A percentile compares a stretch with the other conserved stretches of the same genome.
phyloP scores from a whole-genome alignment of 2,888 invertebrate genomes.

The Thymelicus lineola region DNA sequence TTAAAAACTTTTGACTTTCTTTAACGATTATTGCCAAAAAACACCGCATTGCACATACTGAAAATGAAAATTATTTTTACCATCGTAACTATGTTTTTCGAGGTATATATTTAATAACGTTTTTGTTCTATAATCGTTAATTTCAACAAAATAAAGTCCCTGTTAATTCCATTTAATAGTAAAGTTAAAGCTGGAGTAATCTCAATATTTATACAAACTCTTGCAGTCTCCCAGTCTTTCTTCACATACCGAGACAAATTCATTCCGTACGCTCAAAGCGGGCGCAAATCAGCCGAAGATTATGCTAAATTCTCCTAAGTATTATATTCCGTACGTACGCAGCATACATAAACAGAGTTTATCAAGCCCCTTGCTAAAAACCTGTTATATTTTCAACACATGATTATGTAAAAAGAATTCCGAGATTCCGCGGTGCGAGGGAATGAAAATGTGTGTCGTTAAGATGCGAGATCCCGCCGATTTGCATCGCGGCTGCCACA shows the following conservation, averaged over 20 bases:
- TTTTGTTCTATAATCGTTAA: too few relatives aligned
- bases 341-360: conserved; percentile 70
- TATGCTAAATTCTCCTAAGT: conserved; percentile 76
- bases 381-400: conserved; percentile 83
- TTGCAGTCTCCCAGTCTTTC: conserved; percentile 18
- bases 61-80: too few relatives aligned
- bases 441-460: conserved; percentile 76
- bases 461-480: conserved; percentile 68
- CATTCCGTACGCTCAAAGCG: conserved; percentile 30
- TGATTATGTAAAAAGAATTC: conserved; percentile 84
- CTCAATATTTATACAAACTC: conserved; percentile 22
- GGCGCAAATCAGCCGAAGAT: conserved; percentile 62
- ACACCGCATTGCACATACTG: too few relatives aligned
- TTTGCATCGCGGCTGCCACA: conserved; percentile 65
- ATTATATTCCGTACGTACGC: conserved; percentile 64
- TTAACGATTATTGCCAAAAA: too few relatives aligned
- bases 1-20: too few relatives aligned
- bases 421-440: conserved; percentile 67
- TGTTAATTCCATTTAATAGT: not conserved
- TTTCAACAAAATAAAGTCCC: too few relatives aligned
- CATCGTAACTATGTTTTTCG: too few relatives aligned
- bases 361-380: conserved; percentile 74
- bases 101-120: too few relatives aligned
- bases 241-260: conserved; percentile 29
- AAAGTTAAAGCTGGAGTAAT: not conserved